Conservation (phyloP, 2,888 invertebrate genomes). For the Cantharis flavilabris region DNA sequence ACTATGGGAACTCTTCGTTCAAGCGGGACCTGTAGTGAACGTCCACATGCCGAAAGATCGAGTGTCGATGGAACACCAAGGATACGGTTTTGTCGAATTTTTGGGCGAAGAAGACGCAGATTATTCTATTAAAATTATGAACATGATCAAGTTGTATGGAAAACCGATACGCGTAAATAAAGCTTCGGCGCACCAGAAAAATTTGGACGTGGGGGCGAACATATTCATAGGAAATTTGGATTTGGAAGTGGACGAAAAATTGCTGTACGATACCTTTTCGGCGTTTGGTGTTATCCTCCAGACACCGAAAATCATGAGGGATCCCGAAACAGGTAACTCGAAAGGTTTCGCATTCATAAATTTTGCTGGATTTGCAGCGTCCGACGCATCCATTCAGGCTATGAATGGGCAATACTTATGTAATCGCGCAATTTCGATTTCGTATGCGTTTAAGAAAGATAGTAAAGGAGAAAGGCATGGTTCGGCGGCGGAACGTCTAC, state of each 20-base stretch:
- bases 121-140: conserved; percentile 99
- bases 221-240: conserved; percentile 99
- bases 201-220: conserved; percentile 98
- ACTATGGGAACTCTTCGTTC: conserved; percentile 98
- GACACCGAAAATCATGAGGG: conserved; percentile 99
- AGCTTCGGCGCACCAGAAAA: conserved; percentile 99
- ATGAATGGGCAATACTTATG: conserved; percentile 99
- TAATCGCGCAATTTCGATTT: conserved; percentile 96
- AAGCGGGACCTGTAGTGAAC: conserved; percentile 99
- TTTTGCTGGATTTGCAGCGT: conserved; percentile 98
- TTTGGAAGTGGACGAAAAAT: conserved; percentile 98
- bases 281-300: conserved; percentile 98
- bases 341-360: conserved; percentile 99
- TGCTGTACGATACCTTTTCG: conserved; percentile 98
- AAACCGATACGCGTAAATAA: conserved; percentile 98
- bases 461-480: conserved; percentile 98
- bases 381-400: conserved; percentile 98
- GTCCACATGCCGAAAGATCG: conserved; percentile 99
- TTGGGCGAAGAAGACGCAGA: conserved; percentile 99
- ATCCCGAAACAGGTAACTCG: conserved; percentile 98
- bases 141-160: conserved; percentile 99
- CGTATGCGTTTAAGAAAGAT: conserved; percentile 99
- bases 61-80: conserved; percentile 98
- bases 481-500: conserved; percentile 91
- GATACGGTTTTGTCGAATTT: conserved; percentile 99